These are phyloP conservation scores for Gallinago stenura DNA, from an alignment of 2,797 vertebrate genomes.

Conservation along the genomic window DNA sequence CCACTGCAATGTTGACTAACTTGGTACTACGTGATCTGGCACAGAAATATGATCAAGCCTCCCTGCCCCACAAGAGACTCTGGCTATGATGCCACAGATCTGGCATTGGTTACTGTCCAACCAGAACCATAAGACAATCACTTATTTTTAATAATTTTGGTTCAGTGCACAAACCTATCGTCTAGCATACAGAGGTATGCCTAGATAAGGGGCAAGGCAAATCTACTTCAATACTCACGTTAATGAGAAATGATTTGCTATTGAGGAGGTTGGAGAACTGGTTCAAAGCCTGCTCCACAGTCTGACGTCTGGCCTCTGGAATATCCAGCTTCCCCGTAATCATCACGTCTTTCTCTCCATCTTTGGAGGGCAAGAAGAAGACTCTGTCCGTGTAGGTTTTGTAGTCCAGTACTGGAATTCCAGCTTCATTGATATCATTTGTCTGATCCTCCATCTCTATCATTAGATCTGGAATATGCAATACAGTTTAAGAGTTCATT, in stretches of 20 bases:
- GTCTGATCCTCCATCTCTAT: conserved; percentile 99
- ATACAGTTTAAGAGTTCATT: not conserved
- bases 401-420: conserved; percentile 95
- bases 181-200: not conserved
- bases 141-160: not conserved
- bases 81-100: not conserved
- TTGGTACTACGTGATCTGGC: not conserved
- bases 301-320: conserved; percentile 86
- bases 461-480: conserved; percentile 89
- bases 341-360: conserved; percentile 96
- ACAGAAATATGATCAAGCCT: not conserved
- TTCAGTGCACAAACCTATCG: not conserved
- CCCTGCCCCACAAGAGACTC: not conserved
- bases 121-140: not conserved
- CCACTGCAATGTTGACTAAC: not conserved
- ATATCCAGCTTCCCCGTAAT: conserved; percentile 95
- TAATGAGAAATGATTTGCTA: conserved; percentile 99
- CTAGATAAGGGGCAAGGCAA: not conserved
- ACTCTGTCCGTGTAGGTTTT: conserved; percentile 96
- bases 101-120: not conserved
- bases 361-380: conserved; percentile 97
- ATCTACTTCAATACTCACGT: conserved; percentile 80
- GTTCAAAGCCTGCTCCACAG: conserved; percentile 90
- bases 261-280: conserved; percentile 99
- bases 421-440: conserved; percentile 91